Base-by-base conservation (phyloP, 2,888 invertebrate genomes). In the Sinelater perroti region DNA sequence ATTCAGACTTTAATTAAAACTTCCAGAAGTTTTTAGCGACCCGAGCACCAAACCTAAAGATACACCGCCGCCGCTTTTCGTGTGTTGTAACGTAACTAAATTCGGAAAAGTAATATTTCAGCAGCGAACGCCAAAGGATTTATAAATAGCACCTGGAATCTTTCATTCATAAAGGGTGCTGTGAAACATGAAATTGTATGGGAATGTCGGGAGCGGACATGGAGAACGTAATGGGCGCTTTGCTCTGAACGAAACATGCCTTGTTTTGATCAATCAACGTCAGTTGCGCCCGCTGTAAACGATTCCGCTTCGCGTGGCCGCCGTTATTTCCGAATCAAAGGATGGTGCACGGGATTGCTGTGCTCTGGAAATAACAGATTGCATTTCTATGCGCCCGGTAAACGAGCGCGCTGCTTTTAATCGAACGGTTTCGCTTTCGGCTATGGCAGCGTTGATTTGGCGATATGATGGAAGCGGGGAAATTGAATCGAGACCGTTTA, bases 241-340 rank as follows among this genome's bases (percentile, higher is more conserved):
- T 40, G 24, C 24, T 24, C 16, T 13, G n/a, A 21, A 40, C 24
- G 24, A 40, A 24, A 40, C 40, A 40, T 24, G 40, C 6, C 24
- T 40, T n/a, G 40, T 40, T 40, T 24, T 40, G 40, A 40, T 40
- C 40, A 40, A 40, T 40, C 40, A 40, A 40, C 16, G 40, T 40
- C 40, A 40, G 24, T 40, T 40, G 21, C 24, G 40, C 40, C 40
- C 14, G 40, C 24, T 40, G 21, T 40, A 40, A 40, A 40, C 40
- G 40, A 40, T 40, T 40, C 24, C 40, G 40, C 40, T 40, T 40
- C 24, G 24, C 40, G 40, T 40, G 40, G 40, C 24, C n/a, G 40
- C 40, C 24, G 40, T 40, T 40, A 40, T 40, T 40, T 40, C 24
- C 40, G 16, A 40, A 40, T 40, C 40, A 40, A 40, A 40, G 24